Conservation (phyloP, 2,113 vertebrate species). For the Saimiri boliviensis region DNA sequence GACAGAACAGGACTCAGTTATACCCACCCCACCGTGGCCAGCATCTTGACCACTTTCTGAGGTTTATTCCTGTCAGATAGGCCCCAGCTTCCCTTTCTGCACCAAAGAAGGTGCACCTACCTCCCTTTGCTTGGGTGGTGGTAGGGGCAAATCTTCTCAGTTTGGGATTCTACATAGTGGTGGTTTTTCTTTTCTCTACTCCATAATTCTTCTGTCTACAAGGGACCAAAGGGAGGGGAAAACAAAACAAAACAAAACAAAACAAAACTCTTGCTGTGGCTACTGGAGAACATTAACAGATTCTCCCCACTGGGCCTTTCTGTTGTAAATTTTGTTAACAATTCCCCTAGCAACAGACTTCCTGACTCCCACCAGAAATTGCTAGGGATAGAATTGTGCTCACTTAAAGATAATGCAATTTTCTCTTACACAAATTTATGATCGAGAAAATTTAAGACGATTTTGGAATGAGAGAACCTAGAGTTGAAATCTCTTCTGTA, state of each 20-base stretch:
- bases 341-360: conserved; percentile 44
- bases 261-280: background rate
- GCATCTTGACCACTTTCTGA: background rate
- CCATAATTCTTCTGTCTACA: background rate
- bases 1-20: background rate
- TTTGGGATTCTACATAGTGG: background rate
- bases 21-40: background rate
- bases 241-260: background rate
- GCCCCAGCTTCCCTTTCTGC: background rate
- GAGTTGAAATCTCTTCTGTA: background rate
- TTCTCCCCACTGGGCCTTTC: background rate
- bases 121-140: background rate
- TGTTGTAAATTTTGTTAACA: conserved; percentile 43
- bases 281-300: conserved; percentile 31
- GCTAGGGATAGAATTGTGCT: background rate
- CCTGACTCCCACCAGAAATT: conserved; percentile 31
- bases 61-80: background rate
- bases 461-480: background rate
- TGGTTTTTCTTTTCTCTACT: background rate
- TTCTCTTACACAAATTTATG: background rate
- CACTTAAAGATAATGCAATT: background rate
- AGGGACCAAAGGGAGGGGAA: background rate
- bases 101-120: background rate
- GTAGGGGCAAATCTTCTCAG: background rate
- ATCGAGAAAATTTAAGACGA: conserved; percentile 18